These are phyloP conservation scores for Crossocerus cetratus DNA, from an alignment of 2,888 invertebrate genomes.

Conservation along the genomic window DNA sequence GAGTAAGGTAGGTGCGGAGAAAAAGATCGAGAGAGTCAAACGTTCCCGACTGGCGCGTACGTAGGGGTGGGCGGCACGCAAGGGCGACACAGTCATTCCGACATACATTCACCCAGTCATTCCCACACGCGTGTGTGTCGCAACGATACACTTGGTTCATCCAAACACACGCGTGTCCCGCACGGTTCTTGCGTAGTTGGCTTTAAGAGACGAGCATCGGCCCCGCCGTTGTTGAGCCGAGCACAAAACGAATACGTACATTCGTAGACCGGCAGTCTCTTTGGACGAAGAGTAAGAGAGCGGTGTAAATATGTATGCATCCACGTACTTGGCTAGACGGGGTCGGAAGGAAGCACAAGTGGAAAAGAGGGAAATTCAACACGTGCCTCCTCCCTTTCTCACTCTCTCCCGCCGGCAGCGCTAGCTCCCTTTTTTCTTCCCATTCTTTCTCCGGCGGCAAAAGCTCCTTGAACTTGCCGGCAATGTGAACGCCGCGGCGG, in stretches of 20 bases:
- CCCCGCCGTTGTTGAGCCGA: constrained; percentile 52
- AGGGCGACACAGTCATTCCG: constrained; percentile 33
- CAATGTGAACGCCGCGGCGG: constrained; percentile 29
- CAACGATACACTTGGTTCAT: background rate
- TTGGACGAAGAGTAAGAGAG: constrained; percentile 25
- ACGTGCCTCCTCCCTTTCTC: constrained; percentile 32
- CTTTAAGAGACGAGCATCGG: constrained; percentile 50
- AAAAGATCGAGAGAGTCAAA: constrained; percentile 62
- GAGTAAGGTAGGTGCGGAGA: constrained; percentile 18
- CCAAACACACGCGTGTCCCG: constrained; percentile 1
- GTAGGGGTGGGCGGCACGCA: constrained; percentile 10
- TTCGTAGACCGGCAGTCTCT: constrained; percentile 14
- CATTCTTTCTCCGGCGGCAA: constrained; percentile 38
- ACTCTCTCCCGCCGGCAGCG: constrained; percentile 17
- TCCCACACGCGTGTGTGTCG: background rate
- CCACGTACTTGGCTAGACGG: constrained; percentile 2
- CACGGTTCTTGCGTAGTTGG: constrained; percentile 41
- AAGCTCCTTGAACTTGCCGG: constrained; percentile 50
- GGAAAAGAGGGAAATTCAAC: constrained; percentile 40
- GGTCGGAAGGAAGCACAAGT: constrained; percentile 5
- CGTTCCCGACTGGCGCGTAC: constrained; percentile 57
- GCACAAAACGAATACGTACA: constrained; percentile 64
- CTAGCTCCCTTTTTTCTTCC: constrained; percentile 24
- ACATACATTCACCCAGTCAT: constrained; percentile 12
- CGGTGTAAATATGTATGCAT: background rate